Percentiles rank a stretch among this genome's conserved stretches.
Evolutionary conservation across 2,797 vertebrate species (phyloP).

Genomic region (Sorex maritimensis): DNA sequence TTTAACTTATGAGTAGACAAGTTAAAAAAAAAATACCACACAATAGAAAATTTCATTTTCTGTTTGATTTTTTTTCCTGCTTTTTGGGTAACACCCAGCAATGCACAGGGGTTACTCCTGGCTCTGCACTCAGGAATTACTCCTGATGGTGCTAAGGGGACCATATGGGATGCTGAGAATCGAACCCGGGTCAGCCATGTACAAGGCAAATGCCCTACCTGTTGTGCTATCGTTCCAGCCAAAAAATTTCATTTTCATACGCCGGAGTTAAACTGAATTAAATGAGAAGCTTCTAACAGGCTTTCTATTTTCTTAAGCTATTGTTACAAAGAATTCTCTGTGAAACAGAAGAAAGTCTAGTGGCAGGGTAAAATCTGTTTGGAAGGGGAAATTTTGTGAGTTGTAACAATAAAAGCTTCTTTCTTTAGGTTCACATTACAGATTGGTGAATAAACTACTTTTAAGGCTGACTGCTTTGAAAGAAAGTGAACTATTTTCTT

Average conservation of each 20-base stretch:
- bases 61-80: no score
- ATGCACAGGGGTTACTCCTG: no score
- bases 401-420: conserved; percentile 44
- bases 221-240: no score
- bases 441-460: conserved; percentile 11
- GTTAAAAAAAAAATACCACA: conserved; percentile 63
- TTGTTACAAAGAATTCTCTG: conserved; percentile 43
- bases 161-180: no score
- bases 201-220: no score
- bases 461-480: conserved; percentile 40
- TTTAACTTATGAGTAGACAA: conserved; percentile 52
- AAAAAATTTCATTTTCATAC: conserved; percentile 55
- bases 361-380: conserved; percentile 8
- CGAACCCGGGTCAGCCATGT: no score
- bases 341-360: neutral
- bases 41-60: conserved; percentile 58
- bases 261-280: conserved; percentile 14
- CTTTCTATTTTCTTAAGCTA: conserved; percentile 43
- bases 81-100: no score
- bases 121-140: no score
- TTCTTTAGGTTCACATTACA: conserved; percentile 58
- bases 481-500: neutral
- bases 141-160: no score
- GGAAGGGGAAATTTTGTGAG: neutral
- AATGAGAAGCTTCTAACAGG: neutral